Conservation (phyloP, 1,140 invertebrate species). For the Temnothorax curvispinosus region DNA sequence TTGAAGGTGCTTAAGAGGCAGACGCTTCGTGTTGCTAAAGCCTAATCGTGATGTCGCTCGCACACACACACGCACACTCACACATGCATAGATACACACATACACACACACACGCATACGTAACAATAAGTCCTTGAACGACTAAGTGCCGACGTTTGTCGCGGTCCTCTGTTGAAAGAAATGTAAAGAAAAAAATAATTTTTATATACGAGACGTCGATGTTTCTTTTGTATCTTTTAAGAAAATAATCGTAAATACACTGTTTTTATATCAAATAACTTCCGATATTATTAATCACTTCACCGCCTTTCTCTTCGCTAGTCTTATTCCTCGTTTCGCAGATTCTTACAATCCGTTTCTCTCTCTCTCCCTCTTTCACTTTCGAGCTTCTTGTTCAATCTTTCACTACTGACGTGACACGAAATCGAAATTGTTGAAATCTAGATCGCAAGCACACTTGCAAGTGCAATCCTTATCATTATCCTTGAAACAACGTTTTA, state of each 20-base stretch:
- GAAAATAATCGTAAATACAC: conserved; percentile 70
- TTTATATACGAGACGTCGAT: conserved; percentile 55
- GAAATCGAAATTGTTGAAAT: conserved; percentile 6
- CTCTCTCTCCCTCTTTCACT: not conserved
- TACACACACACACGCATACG: not conserved
- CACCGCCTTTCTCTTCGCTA: not conserved
- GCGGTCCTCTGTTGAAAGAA: not conserved
- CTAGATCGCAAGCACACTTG: not conserved
- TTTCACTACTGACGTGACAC: not conserved
- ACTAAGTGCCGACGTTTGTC: not conserved
- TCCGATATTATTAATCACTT: not conserved
- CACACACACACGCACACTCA: not conserved
- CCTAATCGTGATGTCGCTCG: conserved; percentile 17
- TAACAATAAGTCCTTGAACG: not conserved
- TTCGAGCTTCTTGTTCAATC: not conserved
- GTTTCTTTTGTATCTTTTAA: conserved; percentile 59
- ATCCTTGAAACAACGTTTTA: not conserved
- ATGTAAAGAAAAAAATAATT: conserved; percentile 8
- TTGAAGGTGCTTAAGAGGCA: conserved; percentile 42
- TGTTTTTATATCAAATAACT: conserved; percentile 52
- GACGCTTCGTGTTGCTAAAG: conserved; percentile 27
- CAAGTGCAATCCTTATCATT: not conserved
- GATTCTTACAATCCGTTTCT: not conserved
- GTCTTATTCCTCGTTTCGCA: not conserved
- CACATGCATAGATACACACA: not conserved